Base-by-base conservation (phyloP, 2,113 vertebrate genomes). In the Notarius lentiginosus region DNA sequence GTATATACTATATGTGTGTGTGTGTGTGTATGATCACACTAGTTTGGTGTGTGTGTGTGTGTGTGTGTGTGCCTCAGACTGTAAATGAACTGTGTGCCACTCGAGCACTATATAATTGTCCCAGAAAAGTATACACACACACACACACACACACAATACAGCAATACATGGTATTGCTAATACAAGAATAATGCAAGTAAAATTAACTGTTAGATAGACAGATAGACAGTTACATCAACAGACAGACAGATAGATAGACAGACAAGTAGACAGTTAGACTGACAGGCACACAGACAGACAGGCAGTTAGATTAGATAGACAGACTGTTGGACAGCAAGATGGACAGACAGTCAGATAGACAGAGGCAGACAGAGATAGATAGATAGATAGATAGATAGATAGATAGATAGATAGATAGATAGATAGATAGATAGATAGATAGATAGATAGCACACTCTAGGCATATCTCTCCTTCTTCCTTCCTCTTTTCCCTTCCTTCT, bases 381-480 rank as follows among this genome's bases (percentile, higher is more conserved):
- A 53, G 51, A 53, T 53, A 53, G 51, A 53, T 53, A 53, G 51
- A 53, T 53, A 53, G 51, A 53, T 53, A 53, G 87, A 91, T 75
- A 90, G 91, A 91, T 18, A 86, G 65, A 86, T 49, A 87, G 85
- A 87, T 17, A 85, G 66, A 84, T 27, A 55, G 73, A 83, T 10
- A 72, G 60, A 85, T 20, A 87, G 68, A 85, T 30, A 83, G 47
- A 79, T 12, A 86, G 89, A 91, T 89, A 89, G 90, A 92, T 84
- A 91, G 84, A 92, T 86, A 93, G 90, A 92, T 87, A 89, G 85
- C 91, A 81, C 79, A 81, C 79, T 81, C 79, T 80, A 92, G 76
- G 68, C 49, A 30, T 34, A 56, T 93, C 92, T 95, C 91, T 91
- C 93, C 92, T 95, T 94, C 93, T 95, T 94, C 93, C 92, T 94